phyloP scores from a whole-genome alignment of 2,113 vertebrate species.

The Alces alces region DNA sequence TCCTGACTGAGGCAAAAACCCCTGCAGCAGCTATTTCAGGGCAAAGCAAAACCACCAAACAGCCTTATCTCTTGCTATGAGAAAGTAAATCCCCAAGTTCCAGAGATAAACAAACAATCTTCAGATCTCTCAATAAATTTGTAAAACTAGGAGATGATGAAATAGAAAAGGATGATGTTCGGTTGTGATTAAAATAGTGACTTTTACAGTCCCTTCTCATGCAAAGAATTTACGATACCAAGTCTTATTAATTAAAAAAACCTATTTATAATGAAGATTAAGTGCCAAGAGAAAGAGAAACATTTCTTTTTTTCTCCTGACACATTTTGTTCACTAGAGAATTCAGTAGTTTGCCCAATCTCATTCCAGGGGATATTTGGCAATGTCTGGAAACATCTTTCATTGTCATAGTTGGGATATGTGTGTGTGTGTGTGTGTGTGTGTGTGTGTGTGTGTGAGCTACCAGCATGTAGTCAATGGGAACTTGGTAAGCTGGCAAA shows the following conservation, averaged over 20 bases:
- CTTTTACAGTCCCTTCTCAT: background rate
- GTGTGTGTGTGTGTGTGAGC: background rate
- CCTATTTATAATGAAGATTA: background rate
- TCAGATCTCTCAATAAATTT: background rate
- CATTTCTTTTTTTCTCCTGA: background rate
- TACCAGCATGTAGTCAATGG: background rate
- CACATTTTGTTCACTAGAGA: background rate
- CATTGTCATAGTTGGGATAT: background rate
- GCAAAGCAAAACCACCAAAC: rapidly evolving
- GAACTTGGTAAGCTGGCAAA: background rate
- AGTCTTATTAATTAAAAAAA: background rate
- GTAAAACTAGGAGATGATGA: background rate
- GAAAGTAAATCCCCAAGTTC: background rate
- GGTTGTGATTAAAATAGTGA: background rate
- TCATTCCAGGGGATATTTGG: background rate
- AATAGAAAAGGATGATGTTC: background rate
- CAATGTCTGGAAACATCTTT: background rate
- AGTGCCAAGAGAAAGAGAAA: background rate
- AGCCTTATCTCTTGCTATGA: background rate
- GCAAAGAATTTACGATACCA: background rate
- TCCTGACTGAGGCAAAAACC: background rate
- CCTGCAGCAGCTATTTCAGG: background rate
- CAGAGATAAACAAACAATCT: background rate
- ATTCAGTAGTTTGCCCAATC: background rate
- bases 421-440: background rate